These are phyloP conservation scores for Galaxea fascicularis DNA, from an alignment of 92 coral and sea anemone species.

Conservation along the genomic window DNA sequence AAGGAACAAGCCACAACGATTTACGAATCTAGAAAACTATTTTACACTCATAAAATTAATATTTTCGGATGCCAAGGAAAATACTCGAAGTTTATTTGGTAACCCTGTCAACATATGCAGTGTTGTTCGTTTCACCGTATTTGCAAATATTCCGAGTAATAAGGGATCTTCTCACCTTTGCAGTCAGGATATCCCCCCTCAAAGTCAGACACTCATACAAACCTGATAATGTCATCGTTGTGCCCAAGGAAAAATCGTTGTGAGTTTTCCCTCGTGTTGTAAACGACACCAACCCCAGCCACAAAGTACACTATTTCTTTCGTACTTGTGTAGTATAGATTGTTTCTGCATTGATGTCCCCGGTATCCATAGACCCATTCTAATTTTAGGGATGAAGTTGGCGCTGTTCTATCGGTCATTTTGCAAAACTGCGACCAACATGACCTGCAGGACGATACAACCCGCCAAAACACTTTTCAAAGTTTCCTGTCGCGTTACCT, in stretches of 20 bases:
- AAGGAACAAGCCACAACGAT: not conserved
- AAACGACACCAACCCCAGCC: conserved; percentile 98
- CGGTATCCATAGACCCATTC: conserved; percentile 99
- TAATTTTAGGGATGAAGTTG: conserved; percentile 88
- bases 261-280: conserved; percentile 83
- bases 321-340: conserved; percentile 86
- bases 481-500: conserved; percentile 20
- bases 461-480: conserved; percentile 64
- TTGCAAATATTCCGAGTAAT: conserved; percentile 27
- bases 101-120: conserved; percentile 29
- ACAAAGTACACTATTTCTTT: conserved; percentile 97
- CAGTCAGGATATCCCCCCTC: not conserved
- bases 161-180: not conserved
- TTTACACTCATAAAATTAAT: not conserved
- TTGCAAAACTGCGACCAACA: conserved; percentile 23
- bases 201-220: conserved; percentile 6
- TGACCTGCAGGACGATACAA: conserved; percentile 10
- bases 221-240: conserved; percentile 99
- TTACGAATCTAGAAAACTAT: not conserved
- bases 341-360: conserved; percentile 98
- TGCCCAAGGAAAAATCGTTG: conserved; percentile 97
- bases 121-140: not conserved
- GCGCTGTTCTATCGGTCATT: conserved; percentile 98
- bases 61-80: conserved; percentile 8
- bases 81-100: conserved; percentile 22